Evolutionary conservation across 2,113 vertebrate genomes (phyloP), one percentile per base, ranked within the genome.

Genomic region (Calcarius ornatus): DNA sequence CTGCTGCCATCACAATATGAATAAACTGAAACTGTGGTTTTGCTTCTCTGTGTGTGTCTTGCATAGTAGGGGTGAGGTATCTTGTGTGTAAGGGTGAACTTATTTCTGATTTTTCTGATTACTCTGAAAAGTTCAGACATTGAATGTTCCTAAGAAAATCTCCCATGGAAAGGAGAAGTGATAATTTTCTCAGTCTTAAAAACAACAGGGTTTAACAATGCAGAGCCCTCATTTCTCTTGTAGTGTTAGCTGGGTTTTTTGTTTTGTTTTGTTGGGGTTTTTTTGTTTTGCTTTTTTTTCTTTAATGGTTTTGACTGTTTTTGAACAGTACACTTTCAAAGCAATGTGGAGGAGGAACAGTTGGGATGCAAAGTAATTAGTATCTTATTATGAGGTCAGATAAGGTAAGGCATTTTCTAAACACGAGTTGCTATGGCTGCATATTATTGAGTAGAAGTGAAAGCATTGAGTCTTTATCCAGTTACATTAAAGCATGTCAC

Each of bases 261-360:
- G n/a, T 59, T 59, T 59, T 35, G 56, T 59, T 60, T 57, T 23
- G 33, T 57, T n/a, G 21, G 33, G 31, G 9, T 9, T 43, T 8
- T 7, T 60, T 68, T 37, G 21, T 21, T 48, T 30, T 30, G 5
- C 11, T 57, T 20, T 63, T 35, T 1, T 28, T 38, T 31, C 24
- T 57, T 59, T 5, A 77, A 56, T 53, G 68, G 19, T 5, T 81
- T 94, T 92, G 24, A 27, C n/a, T 69, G 33, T 59, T 40, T 86
- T 90, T 91, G 54, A 96, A 95, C 59, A 50, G 40, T 85, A 35
- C 18, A 11, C n/a, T 88, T 95, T 95, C 53, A 94, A 95, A 91
- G 78, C 66, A 87, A 7, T 54, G n/a, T 77, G 66, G 45, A 82
- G 81, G 61, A 90, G 77, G 45, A 96, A 69, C 79, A 91, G 60